Evolutionary conservation across 2,888 invertebrate genomes (phyloP).

Genomic region (Reticulitermes lucifugus): DNA sequence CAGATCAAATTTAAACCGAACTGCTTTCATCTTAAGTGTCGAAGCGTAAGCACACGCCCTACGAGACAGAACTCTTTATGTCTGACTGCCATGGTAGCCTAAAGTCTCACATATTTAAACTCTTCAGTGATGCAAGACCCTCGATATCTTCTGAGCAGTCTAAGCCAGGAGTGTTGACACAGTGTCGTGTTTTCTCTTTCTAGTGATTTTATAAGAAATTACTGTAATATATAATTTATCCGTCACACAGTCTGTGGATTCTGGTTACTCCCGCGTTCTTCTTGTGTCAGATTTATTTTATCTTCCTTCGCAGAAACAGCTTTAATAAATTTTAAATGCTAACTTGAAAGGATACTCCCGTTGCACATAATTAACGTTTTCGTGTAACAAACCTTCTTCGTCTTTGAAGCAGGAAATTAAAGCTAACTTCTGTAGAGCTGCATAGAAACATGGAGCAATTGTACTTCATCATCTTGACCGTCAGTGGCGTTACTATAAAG

Average conservation of each 20-base stretch:
- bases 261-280: conserved; percentile 9
- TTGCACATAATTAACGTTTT: conserved; percentile 25
- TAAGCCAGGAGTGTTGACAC: too few species aligned
- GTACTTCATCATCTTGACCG: conserved; percentile 14
- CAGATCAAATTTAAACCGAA: too few species aligned
- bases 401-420: conserved; percentile 33
- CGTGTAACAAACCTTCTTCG: conserved; percentile 33
- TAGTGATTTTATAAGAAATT: background rate
- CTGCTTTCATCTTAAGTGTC: too few species aligned
- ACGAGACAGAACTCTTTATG: too few species aligned
- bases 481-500: background rate
- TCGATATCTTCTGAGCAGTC: too few species aligned
- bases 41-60: too few species aligned
- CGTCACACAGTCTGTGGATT: conserved; percentile 2
- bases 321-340: conserved; percentile 36
- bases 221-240: background rate
- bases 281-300: conserved; percentile 28
- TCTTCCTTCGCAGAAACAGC: conserved; percentile 21
- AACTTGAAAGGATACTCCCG: conserved; percentile 20
- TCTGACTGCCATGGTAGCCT: too few species aligned
- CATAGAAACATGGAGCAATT: conserved; percentile 31
- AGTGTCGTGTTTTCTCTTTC: too few species aligned
- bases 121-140: too few species aligned
- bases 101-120: too few species aligned
- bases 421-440: conserved; percentile 32